These are phyloP conservation scores for Euphydryas editha DNA, from an alignment of 2,888 invertebrate species.

Conservation along the genomic window DNA sequence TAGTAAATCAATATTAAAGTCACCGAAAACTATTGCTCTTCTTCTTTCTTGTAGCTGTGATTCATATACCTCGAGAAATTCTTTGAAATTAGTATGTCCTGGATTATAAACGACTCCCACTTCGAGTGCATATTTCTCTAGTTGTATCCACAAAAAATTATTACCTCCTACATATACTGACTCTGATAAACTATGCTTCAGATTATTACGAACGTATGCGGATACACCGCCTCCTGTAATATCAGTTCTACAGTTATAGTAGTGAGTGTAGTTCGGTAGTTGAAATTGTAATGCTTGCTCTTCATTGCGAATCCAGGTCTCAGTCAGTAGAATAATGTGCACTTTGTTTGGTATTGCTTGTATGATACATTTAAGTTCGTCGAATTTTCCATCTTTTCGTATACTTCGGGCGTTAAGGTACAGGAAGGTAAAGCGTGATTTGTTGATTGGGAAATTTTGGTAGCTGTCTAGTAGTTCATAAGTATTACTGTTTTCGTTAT, in stretches of 20 bases:
- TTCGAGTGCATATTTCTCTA: slow-evolving; percentile 38
- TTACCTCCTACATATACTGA: slow-evolving; percentile 37
- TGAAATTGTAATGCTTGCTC: slow-evolving; percentile 13
- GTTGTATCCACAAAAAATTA: slow-evolving; percentile 44
- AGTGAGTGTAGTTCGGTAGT: slow-evolving; percentile 35
- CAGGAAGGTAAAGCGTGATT: slow-evolving; percentile 17
- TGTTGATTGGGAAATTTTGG: slow-evolving; percentile 3
- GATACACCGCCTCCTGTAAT: slow-evolving; percentile 45
- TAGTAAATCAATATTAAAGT: slow-evolving; percentile 24
- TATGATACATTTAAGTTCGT: slow-evolving; percentile 15
- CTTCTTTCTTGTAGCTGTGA: slow-evolving; percentile 6
- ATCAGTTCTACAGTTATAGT: slow-evolving; percentile 42
- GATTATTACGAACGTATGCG: slow-evolving; percentile 40
- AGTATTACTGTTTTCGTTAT: slow-evolving; percentile 3
- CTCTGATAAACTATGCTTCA: slow-evolving; percentile 37
- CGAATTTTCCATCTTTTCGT: slow-evolving; percentile 15
- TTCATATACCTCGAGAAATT: slow-evolving; percentile 7
- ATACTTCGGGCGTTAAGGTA: slow-evolving; percentile 22
- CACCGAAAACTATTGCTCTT: slow-evolving; percentile 13
- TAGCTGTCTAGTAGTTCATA: slow-evolving; percentile 6
- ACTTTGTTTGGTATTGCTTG: slow-evolving; percentile 12
- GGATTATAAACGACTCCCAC: slow-evolving; percentile 36
- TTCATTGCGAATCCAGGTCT: slow-evolving; percentile 18
- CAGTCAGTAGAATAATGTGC: neutral
- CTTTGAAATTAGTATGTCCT: slow-evolving; percentile 9